These are phyloP conservation scores for Trachurus trachurus DNA, from an alignment of 2,797 vertebrate species.

Conservation along the genomic window DNA sequence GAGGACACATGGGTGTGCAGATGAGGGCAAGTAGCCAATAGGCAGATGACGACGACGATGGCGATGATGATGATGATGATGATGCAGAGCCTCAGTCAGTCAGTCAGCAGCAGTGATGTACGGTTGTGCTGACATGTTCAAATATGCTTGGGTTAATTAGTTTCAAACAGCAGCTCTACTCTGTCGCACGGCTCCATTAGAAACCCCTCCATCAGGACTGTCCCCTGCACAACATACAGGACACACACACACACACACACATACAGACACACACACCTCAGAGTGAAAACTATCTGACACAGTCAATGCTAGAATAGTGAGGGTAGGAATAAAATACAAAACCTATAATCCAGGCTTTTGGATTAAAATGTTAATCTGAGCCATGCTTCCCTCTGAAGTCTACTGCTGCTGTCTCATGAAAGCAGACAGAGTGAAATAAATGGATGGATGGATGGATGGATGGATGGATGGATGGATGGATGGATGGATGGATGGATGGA, in stretches of 20 bases:
- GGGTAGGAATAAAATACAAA: constrained; percentile 83
- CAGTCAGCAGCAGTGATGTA: constrained; percentile 51
- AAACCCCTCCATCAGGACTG: constrained; percentile 40
- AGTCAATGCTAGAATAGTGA: constrained; percentile 65
- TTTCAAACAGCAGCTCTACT: constrained; percentile 66
- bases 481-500: constrained; percentile 14
- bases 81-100: constrained; percentile 66
- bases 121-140: constrained; percentile 76
- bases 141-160: constrained; percentile 79
- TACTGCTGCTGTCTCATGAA: constrained; percentile 69
- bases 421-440: constrained; percentile 50
- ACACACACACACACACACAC: constrained; percentile 26
- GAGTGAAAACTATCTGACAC: constrained; percentile 62
- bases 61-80: too few relatives aligned
- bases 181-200: constrained; percentile 43
- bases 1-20: constrained; percentile 42
- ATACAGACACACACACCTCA: constrained; percentile 53
- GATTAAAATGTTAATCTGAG: constrained; percentile 87
- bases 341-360: constrained; percentile 84
- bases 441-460: constrained; percentile 8
- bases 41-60: constrained; percentile 71
- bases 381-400: constrained; percentile 77
- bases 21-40: constrained; percentile 70
- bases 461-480: constrained; percentile 11
- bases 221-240: constrained; percentile 31